Evolutionary conservation across 92 coral and sea anemone species (phyloP), one percentile per base, ranked within the genome.

Genomic region (Nematostella vectensis): DNA sequence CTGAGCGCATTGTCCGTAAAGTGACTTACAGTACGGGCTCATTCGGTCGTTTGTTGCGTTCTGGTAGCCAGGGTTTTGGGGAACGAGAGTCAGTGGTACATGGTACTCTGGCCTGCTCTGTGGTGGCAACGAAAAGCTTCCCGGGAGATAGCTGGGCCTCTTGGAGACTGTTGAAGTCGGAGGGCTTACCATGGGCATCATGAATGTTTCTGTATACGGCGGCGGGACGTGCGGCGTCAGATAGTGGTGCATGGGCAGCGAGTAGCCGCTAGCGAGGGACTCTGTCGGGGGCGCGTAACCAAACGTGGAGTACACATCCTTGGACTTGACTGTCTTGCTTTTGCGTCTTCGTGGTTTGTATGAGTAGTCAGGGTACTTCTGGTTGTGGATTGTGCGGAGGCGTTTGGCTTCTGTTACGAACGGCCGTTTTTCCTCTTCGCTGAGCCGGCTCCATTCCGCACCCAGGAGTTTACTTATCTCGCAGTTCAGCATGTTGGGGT

Each of bases 401-500:
- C 88, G 81, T 31, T 85, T 85, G 23, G 95, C 95, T 55, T 85
- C 95, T 79, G 70, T 82, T 6, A 85, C 80, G 55, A 65, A 85
- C 21, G 95, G 95, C 4, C 79, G 67, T 48, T 85, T 85, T 47
- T 85, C 95, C 42, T 85, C 95, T 42, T 85, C 95, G 49, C 81
- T 85, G 1, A 85, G 67, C 11, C 95, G 83, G 50, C 95, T 85
- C 95, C 95, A 85, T 64, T 85, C 95, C 0, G 95, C 95, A 21
- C 95, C 95, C 4, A 85, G 77, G 4, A 85, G 78, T 53, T 85
- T 85, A 81, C 95, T 85, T 63, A 85, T 85, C 68, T 85, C 95
- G 29, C 95, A 85, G 63, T 85, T 85, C 33, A 85, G 81, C 95
- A 85, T 85, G 72, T 85, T 85, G 10, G 95, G 95, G 71, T 85